Evolutionary conservation across 2,888 invertebrate species (phyloP), one percentile per base, ranked within the genome.

Genomic region (Notodonta ziczac): DNA sequence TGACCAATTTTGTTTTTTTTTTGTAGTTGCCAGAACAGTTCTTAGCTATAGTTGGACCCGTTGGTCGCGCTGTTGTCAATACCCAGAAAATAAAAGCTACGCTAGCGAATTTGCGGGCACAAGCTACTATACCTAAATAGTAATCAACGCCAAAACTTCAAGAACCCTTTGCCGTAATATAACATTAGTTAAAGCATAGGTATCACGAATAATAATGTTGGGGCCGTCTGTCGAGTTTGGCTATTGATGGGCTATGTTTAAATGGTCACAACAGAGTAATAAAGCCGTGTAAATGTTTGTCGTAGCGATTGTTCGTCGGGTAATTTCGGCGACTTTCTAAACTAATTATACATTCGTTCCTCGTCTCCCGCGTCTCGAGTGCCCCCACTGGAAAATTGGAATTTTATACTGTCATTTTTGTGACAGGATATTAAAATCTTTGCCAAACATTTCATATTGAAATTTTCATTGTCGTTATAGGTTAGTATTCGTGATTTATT

Each of bases 341-440:
- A 74, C 76, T 80, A 83, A 81, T 83, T 82, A 81, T 76, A 80
- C 66, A 82, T 82, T 82, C 81, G 71, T 73, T 69, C 73, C 70
- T 69, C 79, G 78, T 79, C 76, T 78, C 69, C 70, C 70, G 69
- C 74, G 76, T 73, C 74, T 75, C 67, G 71, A 65, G 70, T 68
- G 77, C 69, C 70, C 70, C 66, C 74, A 77, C 78, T 79, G 81
- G 80, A 84, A 85, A 84, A 84, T 84, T 83, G 76, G 75, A 81
- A 80, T 82, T 82, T 80, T 76, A 78, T 78, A 73, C 69, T 74
- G 70, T 76, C 83, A 73, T 83, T 82, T 84, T 77, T 77, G 74
- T 77, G 80, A 80, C 80, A 76, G 77, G 78, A 82, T 83, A 83
- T 83, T 84, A 81, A 82, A 84, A 80, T 76, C 74, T 75, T 75